These are phyloP conservation scores for Isaurus tuberculatus DNA, from an alignment of 92 coral and sea anemone species.

Conservation along the genomic window DNA sequence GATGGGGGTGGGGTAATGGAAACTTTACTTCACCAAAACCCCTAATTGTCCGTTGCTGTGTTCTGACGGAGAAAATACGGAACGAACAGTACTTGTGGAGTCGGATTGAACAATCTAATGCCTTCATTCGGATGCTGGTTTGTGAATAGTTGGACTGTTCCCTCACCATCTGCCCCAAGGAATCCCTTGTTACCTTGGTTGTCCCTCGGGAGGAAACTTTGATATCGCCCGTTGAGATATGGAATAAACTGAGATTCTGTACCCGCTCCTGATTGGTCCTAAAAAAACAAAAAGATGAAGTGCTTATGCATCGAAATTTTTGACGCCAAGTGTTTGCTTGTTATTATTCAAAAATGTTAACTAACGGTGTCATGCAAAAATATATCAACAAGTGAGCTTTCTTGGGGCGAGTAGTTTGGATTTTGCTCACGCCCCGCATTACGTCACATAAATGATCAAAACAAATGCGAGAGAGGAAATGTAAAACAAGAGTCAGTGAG, in stretches of 20 bases:
- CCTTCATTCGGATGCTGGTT: background rate
- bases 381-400: too few relatives aligned
- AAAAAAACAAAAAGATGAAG: background rate
- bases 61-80: background rate
- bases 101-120: background rate
- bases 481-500: too few relatives aligned
- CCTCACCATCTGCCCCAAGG: background rate
- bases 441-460: too few relatives aligned
- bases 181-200: background rate
- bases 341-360: too few relatives aligned
- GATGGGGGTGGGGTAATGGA: background rate
- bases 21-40: background rate
- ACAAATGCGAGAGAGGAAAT: too few relatives aligned
- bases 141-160: background rate
- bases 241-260: background rate
- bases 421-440: too few relatives aligned
- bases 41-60: background rate
- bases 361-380: too few relatives aligned
- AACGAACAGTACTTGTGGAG: background rate
- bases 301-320: background rate
- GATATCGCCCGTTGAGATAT: conserved; percentile 1
- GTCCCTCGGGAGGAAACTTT: background rate
- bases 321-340: too few relatives aligned
- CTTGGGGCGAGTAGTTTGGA: too few relatives aligned
- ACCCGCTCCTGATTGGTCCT: background rate